Conservation (phyloP, 1,140 invertebrate genomes). For the Zaprionus tsacasi region DNA sequence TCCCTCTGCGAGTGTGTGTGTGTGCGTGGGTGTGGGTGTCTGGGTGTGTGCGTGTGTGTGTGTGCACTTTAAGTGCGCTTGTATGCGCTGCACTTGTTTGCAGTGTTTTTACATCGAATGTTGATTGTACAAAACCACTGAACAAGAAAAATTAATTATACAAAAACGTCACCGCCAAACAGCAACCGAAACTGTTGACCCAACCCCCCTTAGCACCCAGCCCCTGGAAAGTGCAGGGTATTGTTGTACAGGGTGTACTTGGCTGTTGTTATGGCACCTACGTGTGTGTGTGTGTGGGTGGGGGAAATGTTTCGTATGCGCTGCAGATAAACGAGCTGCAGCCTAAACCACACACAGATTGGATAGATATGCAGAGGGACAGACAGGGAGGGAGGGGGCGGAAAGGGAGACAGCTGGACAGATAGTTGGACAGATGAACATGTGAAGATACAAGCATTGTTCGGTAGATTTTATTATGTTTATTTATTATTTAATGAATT, state of each 20-base stretch:
- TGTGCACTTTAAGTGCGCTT: conserved; percentile 68
- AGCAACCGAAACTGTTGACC: conserved; percentile 79
- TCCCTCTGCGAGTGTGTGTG: conserved; percentile 14
- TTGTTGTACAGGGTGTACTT: conserved; percentile 48
- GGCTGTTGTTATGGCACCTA: conserved; percentile 45
- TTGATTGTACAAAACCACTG: conserved; percentile 83
- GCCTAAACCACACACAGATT: conserved; percentile 57
- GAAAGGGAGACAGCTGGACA: not conserved
- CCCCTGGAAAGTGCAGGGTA: not conserved
- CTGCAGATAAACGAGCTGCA: conserved; percentile 67
- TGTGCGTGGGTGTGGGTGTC: not conserved
- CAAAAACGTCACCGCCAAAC: conserved; percentile 81
- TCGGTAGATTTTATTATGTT: conserved; percentile 69
- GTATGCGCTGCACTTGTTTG: conserved; percentile 76
- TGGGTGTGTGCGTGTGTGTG: conserved; percentile 27
- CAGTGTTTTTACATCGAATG: conserved; percentile 79
- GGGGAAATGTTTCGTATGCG: conserved; percentile 34
- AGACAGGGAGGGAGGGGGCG: conserved; percentile 15
- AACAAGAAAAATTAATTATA: conserved; percentile 84
- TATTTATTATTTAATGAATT: conserved; percentile 76
- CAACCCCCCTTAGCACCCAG: conserved; percentile 26
- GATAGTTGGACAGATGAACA: conserved; percentile 37
- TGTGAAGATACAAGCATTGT: conserved; percentile 46
- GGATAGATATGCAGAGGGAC: conserved; percentile 16
- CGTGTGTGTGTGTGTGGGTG: conserved; percentile 19